A percentile compares a stretch with the other conserved stretches of the same genome.
Conservation (phyloP, 2,888 invertebrate genomes). For the Dendrolimus houi region DNA sequence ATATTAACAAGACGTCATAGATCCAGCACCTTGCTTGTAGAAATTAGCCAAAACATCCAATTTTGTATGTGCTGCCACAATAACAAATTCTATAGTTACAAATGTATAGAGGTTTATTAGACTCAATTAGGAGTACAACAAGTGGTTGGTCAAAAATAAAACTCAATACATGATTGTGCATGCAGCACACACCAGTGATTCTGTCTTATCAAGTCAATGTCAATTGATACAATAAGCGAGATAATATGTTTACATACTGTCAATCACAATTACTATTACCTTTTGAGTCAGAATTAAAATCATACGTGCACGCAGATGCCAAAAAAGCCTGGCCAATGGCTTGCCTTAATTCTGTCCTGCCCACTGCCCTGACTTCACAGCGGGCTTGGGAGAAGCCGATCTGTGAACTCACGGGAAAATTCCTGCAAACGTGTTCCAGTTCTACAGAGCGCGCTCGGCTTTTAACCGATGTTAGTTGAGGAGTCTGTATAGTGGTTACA, state of each 20-base stretch:
- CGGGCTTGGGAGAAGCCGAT: too few species aligned
- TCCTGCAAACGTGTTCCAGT: too few species aligned
- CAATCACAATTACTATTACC: too few species aligned
- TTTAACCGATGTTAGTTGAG: too few species aligned
- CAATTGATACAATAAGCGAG: constrained; percentile 22
- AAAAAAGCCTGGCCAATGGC: too few species aligned
- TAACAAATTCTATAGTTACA: neutral
- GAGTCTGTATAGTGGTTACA: too few species aligned
- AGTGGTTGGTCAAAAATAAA: constrained; percentile 42
- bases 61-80: neutral
- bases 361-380: too few species aligned
- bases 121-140: constrained; percentile 46
- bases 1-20: neutral
- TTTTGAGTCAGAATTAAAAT: too few species aligned
- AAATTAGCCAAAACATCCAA: neutral
- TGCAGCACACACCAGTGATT: constrained; percentile 30
- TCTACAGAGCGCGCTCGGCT: too few species aligned
- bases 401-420: too few species aligned
- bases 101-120: constrained; percentile 32
- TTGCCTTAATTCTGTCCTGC: too few species aligned
- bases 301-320: too few species aligned
- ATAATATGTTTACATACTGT: neutral
- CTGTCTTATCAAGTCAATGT: constrained; percentile 28
- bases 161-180: constrained; percentile 28
- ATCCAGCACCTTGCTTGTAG: neutral